phyloP scores from a whole-genome alignment of 2,797 vertebrate genomes.

The Lycodopsis pacificus region DNA sequence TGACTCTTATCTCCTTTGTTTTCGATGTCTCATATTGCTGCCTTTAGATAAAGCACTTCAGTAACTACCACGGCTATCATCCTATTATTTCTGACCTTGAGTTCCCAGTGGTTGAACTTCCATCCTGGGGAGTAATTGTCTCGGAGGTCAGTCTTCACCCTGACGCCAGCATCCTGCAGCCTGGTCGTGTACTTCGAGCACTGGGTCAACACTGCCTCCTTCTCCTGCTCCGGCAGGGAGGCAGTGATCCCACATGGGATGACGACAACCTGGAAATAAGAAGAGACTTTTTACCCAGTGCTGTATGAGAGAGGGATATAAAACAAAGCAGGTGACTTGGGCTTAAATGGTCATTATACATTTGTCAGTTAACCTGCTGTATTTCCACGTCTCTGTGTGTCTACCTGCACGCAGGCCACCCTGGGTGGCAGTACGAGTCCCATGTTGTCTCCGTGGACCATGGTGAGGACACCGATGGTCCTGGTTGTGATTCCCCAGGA shows the following conservation, averaged over 20 bases:
- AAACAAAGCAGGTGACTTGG: neutral
- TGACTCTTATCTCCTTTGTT: neutral
- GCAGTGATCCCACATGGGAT: constrained; percentile 97
- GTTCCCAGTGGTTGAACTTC: constrained; percentile 99
- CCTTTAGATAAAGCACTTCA: neutral
- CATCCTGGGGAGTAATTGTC: constrained; percentile 99
- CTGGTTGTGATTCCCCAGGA: constrained; percentile 98
- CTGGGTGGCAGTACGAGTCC: constrained; percentile 94
- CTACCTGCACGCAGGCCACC: constrained; percentile 95
- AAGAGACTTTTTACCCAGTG: neutral
- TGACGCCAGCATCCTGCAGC: constrained; percentile 83
- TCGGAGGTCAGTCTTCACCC: constrained; percentile 89
- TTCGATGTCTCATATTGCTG: neutral
- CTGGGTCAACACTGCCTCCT: constrained; percentile 87
- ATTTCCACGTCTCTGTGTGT: neutral
- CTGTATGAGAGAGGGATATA: neutral
- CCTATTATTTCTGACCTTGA: constrained; percentile 86
- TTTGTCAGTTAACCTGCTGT: neutral
- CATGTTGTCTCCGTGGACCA: constrained; percentile 99
- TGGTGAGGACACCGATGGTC: constrained; percentile 96
- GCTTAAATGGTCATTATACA: neutral
- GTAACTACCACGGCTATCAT: neutral
- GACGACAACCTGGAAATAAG: constrained; percentile 87
- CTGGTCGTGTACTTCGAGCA: constrained; percentile 88
- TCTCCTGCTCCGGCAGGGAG: constrained; percentile 91